Conservation (phyloP, 2,113 vertebrate genomes). For the Pangasianodon hypophthalmus region DNA sequence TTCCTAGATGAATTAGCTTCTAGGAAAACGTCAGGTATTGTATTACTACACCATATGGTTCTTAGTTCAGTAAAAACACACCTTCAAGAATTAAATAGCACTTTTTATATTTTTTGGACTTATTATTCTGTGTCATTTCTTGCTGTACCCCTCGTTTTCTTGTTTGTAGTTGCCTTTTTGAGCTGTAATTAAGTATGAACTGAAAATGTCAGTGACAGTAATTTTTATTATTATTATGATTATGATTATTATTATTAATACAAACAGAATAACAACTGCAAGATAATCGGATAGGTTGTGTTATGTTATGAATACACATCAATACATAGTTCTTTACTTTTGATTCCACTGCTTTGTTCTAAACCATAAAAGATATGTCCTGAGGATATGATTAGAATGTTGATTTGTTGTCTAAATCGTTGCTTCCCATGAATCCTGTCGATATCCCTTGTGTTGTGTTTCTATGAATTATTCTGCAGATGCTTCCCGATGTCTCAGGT, state of each 20-base stretch:
- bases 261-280: neutral
- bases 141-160: neutral
- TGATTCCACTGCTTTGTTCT: slow-evolving; percentile 52
- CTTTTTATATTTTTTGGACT: neutral
- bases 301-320: slow-evolving; percentile 35
- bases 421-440: slow-evolving; percentile 49
- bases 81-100: neutral
- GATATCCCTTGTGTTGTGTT: slow-evolving; percentile 27
- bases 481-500: neutral
- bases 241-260: neutral
- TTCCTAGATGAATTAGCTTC: neutral
- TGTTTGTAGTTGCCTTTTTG: neutral
- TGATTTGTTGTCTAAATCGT: slow-evolving; percentile 47
- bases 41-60: neutral
- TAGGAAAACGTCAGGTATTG: neutral
- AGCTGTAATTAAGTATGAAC: neutral
- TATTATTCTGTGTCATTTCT: slow-evolving; percentile 2
- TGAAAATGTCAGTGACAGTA: neutral
- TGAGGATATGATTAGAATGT: slow-evolving; percentile 64
- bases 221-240: neutral
- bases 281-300: neutral
- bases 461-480: slow-evolving; percentile 51
- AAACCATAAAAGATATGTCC: slow-evolving; percentile 61
- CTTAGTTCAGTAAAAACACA: neutral
- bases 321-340: slow-evolving; percentile 49